Base-by-base conservation (phyloP, 2,888 invertebrate species). In the Siphlonurus alternatus region DNA sequence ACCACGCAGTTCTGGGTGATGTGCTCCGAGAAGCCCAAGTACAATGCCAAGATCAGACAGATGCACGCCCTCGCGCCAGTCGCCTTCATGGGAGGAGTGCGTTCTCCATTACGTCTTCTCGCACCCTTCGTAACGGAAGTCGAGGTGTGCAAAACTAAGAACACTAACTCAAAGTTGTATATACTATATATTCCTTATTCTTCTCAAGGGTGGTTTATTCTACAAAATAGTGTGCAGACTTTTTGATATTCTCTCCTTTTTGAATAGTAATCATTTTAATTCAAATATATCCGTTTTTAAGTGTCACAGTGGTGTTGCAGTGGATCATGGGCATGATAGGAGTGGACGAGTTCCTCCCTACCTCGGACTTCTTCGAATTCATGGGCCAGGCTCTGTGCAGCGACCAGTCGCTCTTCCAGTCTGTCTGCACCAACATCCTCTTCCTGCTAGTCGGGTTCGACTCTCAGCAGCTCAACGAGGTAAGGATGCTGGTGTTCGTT, bases 1-100 rank as follows among this genome's bases (percentile, higher is more conserved):
- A 88, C 89, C 0, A 87, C 90, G 0, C 80, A 84, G 71, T 82
- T 87, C 68, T 87, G 85, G 71, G 85, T 85, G 1, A 78, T 89
- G 72, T 79, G 88, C 61, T 84, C 87, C 1, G 79, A 82, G 20
- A 77, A 82, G 68, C 84, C 86, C 0, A 81, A 86, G 68, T 85
- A 86, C 67, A 86, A 86, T 71, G 71, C 76, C 0, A 87, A 87
- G 73, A 80, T 89, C 10, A 78, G 79, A 61, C 79, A 82, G 0
- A 83, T 84, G 80, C 82, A 84, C 69, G 83, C 84, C 1, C 72
- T 88, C 66, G 87, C 86, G 0, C 88, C 89, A 0, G 83, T 89
- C 0, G 84, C 84, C 0, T 87, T 79, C 67, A 24, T 24, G 18
- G 38, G 38, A 5, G 60, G 23, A 2, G 23, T 63, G 3, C 5